phyloP scores from a whole-genome alignment of 2,888 invertebrate genomes.

The Zygogramma bicolorata region DNA sequence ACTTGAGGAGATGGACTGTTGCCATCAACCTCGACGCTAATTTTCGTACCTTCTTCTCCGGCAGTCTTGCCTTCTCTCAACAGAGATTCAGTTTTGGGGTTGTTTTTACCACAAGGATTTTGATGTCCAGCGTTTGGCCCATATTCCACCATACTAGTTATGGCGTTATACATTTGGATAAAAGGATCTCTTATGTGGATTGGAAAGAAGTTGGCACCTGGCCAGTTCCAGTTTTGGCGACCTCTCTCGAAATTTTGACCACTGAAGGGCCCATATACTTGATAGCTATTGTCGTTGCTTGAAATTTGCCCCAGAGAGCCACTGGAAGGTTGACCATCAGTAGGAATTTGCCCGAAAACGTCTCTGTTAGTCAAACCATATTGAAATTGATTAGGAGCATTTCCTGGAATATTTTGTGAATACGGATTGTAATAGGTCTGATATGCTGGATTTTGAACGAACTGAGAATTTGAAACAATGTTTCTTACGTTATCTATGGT shows the following conservation, averaged over 20 bases:
- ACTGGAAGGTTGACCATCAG: neutral
- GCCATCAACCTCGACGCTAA: slow-evolving; percentile 35
- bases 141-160: slow-evolving; percentile 71
- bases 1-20: slow-evolving; percentile 30
- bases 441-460: slow-evolving; percentile 19
- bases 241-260: slow-evolving; percentile 31
- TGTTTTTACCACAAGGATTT: slow-evolving; percentile 47
- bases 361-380: slow-evolving; percentile 30
- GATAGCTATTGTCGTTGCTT: slow-evolving; percentile 29
- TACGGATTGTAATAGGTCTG: slow-evolving; percentile 40
- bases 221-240: slow-evolving; percentile 65
- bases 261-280: slow-evolving; percentile 35
- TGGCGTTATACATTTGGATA: slow-evolving; percentile 69
- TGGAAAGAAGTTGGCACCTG: slow-evolving; percentile 70
- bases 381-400: slow-evolving; percentile 22
- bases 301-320: slow-evolving; percentile 2
- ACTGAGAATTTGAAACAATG: slow-evolving; percentile 53
- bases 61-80: slow-evolving; percentile 38
- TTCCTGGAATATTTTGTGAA: slow-evolving; percentile 20
- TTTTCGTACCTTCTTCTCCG: slow-evolving; percentile 30
- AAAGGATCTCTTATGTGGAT: slow-evolving; percentile 72
- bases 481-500: slow-evolving; percentile 60
- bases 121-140: slow-evolving; percentile 70
- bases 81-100: slow-evolving; percentile 24
- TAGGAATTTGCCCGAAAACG: slow-evolving; percentile 9